Evolutionary conservation across 2,113 vertebrate genomes (phyloP).

Genomic region (Vicugna pacos): DNA sequence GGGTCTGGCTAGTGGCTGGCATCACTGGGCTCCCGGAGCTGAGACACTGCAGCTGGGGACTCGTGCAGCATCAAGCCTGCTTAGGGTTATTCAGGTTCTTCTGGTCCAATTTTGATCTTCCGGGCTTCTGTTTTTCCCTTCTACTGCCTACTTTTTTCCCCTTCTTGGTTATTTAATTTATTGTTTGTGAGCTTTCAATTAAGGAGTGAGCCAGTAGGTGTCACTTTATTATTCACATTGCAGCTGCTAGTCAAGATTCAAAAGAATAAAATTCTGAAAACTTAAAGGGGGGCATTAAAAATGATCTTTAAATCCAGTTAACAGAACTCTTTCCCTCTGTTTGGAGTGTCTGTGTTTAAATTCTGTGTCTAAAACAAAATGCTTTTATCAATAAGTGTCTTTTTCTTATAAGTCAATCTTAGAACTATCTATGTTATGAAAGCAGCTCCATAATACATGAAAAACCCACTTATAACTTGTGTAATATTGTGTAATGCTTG

Average conservation of each 20-base stretch:
- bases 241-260: slow-evolving; percentile 65
- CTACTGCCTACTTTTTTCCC: slow-evolving; percentile 38
- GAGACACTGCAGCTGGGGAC: not conserved
- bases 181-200: slow-evolving; percentile 77
- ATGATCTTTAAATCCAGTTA: slow-evolving; percentile 32
- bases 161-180: slow-evolving; percentile 71
- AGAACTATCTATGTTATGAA: not conserved
- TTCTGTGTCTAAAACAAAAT: slow-evolving; percentile 27
- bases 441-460: not conserved
- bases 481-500: not conserved
- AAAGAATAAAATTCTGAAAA: slow-evolving; percentile 56
- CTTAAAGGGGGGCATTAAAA: slow-evolving; percentile 17
- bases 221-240: slow-evolving; percentile 45
- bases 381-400: not conserved
- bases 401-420: not conserved
- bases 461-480: not conserved
- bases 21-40: slow-evolving; percentile 34
- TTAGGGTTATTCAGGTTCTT: slow-evolving; percentile 60
- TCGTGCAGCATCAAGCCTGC: not conserved
- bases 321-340: not conserved
- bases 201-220: slow-evolving; percentile 64
- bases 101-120: slow-evolving; percentile 65
- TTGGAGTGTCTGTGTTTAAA: slow-evolving; percentile 34
- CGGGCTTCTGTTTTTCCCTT: slow-evolving; percentile 74
- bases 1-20: not conserved